These are phyloP conservation scores for Agrochola lychnidis DNA, from an alignment of 2,888 invertebrate species.

Conservation along the genomic window DNA sequence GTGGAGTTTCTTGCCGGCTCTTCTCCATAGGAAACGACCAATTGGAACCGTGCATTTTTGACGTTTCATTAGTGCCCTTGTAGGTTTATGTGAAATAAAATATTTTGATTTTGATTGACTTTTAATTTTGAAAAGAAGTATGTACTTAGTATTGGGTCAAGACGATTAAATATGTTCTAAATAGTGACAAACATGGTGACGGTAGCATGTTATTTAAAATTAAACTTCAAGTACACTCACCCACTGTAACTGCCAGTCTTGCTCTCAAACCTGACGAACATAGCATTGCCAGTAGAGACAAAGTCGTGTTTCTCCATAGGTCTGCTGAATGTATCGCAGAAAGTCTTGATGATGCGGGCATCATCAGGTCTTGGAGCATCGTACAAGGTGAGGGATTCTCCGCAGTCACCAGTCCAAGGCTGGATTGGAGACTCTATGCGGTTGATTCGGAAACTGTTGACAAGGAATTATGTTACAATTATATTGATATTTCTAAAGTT, in stretches of 20 bases:
- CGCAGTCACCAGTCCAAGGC: constrained; percentile 96
- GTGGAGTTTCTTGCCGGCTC: no score
- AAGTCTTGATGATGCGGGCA: constrained; percentile 97
- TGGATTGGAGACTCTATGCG: constrained; percentile 96
- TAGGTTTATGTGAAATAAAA: no score
- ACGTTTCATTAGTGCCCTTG: no score
- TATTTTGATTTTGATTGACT: no score
- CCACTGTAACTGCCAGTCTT: constrained; percentile 98
- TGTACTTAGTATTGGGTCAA: neutral
- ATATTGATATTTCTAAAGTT: no score
- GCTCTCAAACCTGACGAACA: constrained; percentile 97
- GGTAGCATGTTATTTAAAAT: neutral
- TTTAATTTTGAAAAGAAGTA: no score
- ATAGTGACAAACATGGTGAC: neutral
- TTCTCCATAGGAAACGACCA: no score
- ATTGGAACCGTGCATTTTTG: no score
- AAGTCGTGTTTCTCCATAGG: constrained; percentile 98
- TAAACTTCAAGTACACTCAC: constrained; percentile 77
- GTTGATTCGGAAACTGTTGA: constrained; percentile 95
- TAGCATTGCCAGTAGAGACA: constrained; percentile 96
- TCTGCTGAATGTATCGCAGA: constrained; percentile 98
- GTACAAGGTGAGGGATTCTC: constrained; percentile 97
- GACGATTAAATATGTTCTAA: neutral
- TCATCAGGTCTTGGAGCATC: constrained; percentile 97
- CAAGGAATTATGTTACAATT: neutral